These are phyloP conservation scores for Onychomys torridus DNA, from an alignment of 2,797 vertebrate species.

Conservation along the genomic window DNA sequence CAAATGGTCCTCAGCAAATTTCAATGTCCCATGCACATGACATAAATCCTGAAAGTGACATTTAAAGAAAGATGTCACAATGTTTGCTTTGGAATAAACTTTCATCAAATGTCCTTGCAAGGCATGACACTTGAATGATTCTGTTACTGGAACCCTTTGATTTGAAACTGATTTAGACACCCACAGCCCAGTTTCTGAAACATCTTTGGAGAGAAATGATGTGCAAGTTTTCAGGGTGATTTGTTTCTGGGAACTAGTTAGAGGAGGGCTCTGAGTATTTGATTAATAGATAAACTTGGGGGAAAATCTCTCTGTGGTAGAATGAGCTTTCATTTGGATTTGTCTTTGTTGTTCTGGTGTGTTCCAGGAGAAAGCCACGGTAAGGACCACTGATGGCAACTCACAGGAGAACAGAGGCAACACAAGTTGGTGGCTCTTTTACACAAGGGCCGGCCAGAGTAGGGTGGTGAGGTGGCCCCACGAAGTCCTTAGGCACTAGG, in stretches of 20 bases:
- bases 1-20: not conserved
- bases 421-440: not conserved
- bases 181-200: not conserved
- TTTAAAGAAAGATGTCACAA: not conserved
- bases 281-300: not conserved
- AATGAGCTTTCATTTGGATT: not conserved
- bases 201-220: not conserved
- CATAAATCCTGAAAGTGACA: not conserved
- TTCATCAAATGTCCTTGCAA: not conserved
- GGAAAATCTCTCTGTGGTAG: not conserved
- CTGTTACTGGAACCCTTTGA: no score
- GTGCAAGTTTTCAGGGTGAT: not conserved
- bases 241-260: no score
- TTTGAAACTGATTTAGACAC: not conserved
- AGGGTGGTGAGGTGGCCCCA: not conserved
- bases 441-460: not conserved
- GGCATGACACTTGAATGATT: not conserved
- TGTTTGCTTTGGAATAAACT: not conserved
- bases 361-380: not conserved
- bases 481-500: not conserved
- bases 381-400: not conserved
- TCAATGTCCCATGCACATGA: fast-evolving
- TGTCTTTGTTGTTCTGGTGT: not conserved
- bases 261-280: no score
- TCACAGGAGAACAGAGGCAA: not conserved